phyloP scores from a whole-genome alignment of 2,113 vertebrate genomes.

The Chelonoidis abingdonii region DNA sequence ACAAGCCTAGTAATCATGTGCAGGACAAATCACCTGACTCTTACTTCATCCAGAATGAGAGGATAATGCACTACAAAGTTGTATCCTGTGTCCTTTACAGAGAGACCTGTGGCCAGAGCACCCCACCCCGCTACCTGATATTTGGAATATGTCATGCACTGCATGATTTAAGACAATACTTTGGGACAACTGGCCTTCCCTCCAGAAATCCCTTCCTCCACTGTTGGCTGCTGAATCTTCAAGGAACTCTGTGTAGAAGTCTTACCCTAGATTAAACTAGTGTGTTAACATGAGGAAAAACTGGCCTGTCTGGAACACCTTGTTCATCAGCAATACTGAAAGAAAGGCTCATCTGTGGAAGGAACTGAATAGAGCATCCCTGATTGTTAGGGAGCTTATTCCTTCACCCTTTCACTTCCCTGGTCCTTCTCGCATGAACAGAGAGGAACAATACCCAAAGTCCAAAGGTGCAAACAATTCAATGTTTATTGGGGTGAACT shows the following conservation, averaged over 20 bases:
- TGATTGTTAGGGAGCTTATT: not conserved
- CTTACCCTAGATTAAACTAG: not conserved
- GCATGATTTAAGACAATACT: not conserved
- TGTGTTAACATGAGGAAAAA: not conserved
- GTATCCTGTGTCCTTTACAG: not conserved
- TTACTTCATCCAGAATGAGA: not conserved
- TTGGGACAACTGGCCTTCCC: not conserved
- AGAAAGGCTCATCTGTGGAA: not conserved
- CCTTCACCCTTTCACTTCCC: too few relatives aligned
- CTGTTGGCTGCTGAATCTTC: not conserved
- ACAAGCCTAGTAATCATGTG: not conserved
- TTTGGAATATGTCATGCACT: fast-evolving
- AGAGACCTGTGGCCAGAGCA: not conserved
- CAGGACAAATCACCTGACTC: not conserved
- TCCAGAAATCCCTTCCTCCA: not conserved
- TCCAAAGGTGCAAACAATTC: too few relatives aligned
- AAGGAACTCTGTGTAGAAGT: not conserved
- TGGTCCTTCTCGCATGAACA: too few relatives aligned
- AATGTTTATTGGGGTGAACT: too few relatives aligned
- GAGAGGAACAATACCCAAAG: too few relatives aligned
- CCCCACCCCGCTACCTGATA: not conserved
- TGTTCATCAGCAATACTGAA: not conserved
- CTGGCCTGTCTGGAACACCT: not conserved
- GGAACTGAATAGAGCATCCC: not conserved
- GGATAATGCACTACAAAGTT: not conserved